Percentiles rank a stretch among this genome's conserved stretches.
phyloP scores from a whole-genome alignment of 2,888 invertebrate species.

The Hypena proboscidalis region DNA sequence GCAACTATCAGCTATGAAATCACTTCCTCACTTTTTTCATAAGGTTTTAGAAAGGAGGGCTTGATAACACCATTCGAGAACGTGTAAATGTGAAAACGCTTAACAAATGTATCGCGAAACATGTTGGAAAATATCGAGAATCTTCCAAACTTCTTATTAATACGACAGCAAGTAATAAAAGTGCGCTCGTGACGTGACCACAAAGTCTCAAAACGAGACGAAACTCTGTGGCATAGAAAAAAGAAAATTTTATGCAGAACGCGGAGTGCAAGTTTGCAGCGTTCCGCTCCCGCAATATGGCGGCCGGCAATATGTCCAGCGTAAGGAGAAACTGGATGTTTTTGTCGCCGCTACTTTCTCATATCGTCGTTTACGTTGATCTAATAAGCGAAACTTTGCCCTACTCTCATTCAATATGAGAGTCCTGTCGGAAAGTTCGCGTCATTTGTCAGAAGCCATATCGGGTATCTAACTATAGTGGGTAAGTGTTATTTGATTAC shows the following conservation, averaged over 20 bases:
- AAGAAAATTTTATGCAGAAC: constrained; percentile 69
- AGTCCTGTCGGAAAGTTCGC: constrained; percentile 66
- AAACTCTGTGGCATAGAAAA: constrained; percentile 49
- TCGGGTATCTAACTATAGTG: constrained; percentile 27
- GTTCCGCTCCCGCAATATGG: constrained; percentile 66
- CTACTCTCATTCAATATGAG: constrained; percentile 79
- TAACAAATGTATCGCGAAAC: constrained; percentile 14
- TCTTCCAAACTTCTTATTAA: constrained; percentile 32
- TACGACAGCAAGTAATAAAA: constrained; percentile 56
- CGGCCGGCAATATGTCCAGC: constrained; percentile 74
- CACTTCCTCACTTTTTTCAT: too few relatives aligned
- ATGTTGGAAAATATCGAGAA: constrained; percentile 20
- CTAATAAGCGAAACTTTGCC: constrained; percentile 81
- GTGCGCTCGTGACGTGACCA: constrained; percentile 52
- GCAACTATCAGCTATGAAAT: too few relatives aligned
- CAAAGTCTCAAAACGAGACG: constrained; percentile 52
- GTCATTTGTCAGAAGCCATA: constrained; percentile 62
- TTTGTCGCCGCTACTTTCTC: constrained; percentile 78
- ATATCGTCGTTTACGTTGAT: constrained; percentile 75
- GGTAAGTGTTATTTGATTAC: constrained; percentile 32
- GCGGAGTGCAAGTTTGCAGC: constrained; percentile 75
- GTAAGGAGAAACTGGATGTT: constrained; percentile 54
- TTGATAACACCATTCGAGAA: constrained; percentile 9
- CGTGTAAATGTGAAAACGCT: too few relatives aligned
- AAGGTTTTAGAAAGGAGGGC: too few relatives aligned